Base-by-base conservation (phyloP, 2,888 invertebrate genomes). In the Cephus pulcher region DNA sequence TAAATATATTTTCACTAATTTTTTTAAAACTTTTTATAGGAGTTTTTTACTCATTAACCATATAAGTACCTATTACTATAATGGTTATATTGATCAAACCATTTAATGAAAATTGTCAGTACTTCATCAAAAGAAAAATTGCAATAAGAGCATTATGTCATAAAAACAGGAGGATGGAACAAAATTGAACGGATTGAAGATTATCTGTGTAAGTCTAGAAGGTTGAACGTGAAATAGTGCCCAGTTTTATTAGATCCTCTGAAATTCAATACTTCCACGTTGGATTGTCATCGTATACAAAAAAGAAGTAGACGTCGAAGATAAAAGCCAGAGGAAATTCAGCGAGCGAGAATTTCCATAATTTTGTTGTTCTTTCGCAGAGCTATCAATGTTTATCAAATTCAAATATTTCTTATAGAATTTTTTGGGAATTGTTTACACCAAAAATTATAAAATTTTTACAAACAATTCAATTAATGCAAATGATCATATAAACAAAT, bases 181-280 rank as follows among this genome's bases (percentile, higher is more conserved):
- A 56, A 56, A 56, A 23, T 9, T 15, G 23, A 56, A 56, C 23
- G 23, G 9, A 56, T 56, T 23, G 1, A 15, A 56, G 23, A 23
- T 56, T 56, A 2, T 15, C 40, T 71, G 34, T 34, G 80, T 73
- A 79, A 75, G 69, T 15, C 33, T n/a, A 79, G 69, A 77, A 69
- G 69, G 35, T 30, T n/a, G 68, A 74, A 76, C 34, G 37, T 79
- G 12, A 56, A 33, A 70, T 76, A 75, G 69, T 71, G 34, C 69
- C 69, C 74, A 30, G 73, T 77, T 30, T 80, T 81, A 80, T 80
- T 81, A 78, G 77, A 33, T 80, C 74, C 73, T 81, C 71, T 80
- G 80, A 81, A 80, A 81, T 75, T 76, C 15, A 77, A 79, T 56
- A 34, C 79, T 40, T 12, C 73, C 32, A 32, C 71, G n/a, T n/a